These are phyloP conservation scores for Lagorchestes hirsutus DNA, from an alignment of 2,797 vertebrate genomes.

Conservation along the genomic window DNA sequence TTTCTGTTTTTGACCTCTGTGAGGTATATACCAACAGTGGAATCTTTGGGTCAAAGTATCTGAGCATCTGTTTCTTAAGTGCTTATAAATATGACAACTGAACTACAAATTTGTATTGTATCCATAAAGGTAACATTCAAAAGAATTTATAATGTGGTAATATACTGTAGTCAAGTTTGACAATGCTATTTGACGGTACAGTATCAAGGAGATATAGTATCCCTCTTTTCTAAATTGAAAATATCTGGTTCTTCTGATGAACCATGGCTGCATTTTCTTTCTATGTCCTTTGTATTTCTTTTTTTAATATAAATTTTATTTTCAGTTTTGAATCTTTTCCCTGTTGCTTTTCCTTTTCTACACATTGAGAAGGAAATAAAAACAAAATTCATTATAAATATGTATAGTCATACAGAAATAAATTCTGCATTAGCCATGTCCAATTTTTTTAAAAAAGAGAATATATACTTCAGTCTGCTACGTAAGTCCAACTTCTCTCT, in stretches of 20 bases:
- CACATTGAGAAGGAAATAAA: background rate
- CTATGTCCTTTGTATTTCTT: background rate
- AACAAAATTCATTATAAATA: background rate
- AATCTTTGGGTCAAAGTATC: background rate
- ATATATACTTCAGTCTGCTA: background rate
- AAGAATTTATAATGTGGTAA: background rate
- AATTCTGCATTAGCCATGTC: background rate
- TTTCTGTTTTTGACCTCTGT: background rate
- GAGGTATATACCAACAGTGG: too few relatives aligned
- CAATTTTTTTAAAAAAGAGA: background rate
- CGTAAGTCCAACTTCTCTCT: background rate
- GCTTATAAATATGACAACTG: background rate
- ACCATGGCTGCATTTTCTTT: background rate
- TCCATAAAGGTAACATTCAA: background rate
- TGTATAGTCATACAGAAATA: background rate
- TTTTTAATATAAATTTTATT: conserved; percentile 2
- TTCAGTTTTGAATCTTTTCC: background rate
- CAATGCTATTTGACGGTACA: background rate
- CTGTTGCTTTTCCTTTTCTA: background rate
- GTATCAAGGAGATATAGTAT: too few relatives aligned
- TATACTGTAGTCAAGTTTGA: background rate
- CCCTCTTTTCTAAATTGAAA: background rate
- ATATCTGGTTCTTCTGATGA: background rate
- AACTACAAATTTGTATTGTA: background rate
- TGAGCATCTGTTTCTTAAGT: background rate